A percentile compares a stretch with the other conserved stretches of the same genome.
Evolutionary conservation across 2,888 invertebrate genomes (phyloP).

Genomic region (Drosophila hamatofila): DNA sequence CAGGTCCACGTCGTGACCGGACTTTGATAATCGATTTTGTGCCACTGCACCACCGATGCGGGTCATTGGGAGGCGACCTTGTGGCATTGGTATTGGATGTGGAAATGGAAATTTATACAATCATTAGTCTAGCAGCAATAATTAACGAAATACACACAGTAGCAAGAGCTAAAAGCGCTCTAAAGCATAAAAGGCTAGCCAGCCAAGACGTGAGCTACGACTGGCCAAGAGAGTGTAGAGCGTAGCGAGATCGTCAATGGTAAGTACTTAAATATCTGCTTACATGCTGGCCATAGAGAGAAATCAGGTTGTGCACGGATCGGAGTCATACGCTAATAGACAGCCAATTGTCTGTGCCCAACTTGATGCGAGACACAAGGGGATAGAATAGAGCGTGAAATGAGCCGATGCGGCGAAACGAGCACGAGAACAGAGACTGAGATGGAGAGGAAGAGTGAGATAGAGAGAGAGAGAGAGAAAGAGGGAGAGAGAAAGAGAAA

Average conservation of each 20-base stretch:
- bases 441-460: constrained; percentile 6
- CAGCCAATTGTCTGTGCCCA: constrained; percentile 51
- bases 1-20: constrained; percentile 46
- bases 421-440: constrained; percentile 5
- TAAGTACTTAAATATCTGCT: constrained; percentile 20
- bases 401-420: constrained; percentile 8
- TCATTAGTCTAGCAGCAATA: constrained; percentile 56
- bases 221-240: constrained; percentile 2
- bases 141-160: constrained; percentile 54
- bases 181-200: constrained; percentile 15
- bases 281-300: constrained; percentile 41
- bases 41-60: constrained; percentile 28
- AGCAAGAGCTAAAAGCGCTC: constrained; percentile 20
- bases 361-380: constrained; percentile 50
- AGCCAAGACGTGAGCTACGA: background rate
- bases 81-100: constrained; percentile 20
- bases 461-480: constrained; percentile 3
- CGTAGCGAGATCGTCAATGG: constrained; percentile 24
- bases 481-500: constrained; percentile 12
- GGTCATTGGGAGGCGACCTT: constrained; percentile 62
- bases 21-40: constrained; percentile 12
- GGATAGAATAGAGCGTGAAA: constrained; percentile 29
- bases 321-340: constrained; percentile 65
- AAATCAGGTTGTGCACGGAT: constrained; percentile 69
- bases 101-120: constrained; percentile 43